Percentiles rank a stretch among this genome's conserved stretches.
Conservation (phyloP, 2,888 invertebrate genomes). For the Sycophila texana region DNA sequence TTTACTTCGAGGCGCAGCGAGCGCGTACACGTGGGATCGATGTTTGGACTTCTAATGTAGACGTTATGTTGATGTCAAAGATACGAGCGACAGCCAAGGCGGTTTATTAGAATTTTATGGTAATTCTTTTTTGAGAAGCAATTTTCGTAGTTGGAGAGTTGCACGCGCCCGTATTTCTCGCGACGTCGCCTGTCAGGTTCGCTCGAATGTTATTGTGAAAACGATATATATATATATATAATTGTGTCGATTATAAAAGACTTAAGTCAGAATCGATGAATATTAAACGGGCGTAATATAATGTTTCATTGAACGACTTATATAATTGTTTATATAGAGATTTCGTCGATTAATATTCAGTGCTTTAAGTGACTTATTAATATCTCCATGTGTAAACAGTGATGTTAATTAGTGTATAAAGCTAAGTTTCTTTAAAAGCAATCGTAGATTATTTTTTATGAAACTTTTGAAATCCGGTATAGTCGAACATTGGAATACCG, state of each 20-base stretch:
- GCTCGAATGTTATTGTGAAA: background rate
- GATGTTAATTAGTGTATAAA: too few relatives aligned
- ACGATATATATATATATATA: background rate
- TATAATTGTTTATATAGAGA: background rate
- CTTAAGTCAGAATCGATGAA: constrained; percentile 23
- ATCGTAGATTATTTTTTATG: too few relatives aligned
- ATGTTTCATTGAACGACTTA: background rate
- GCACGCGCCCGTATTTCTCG: background rate
- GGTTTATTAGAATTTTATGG: constrained; percentile 45
- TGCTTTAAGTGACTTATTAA: too few relatives aligned
- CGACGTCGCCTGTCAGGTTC: background rate
- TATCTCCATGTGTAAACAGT: too few relatives aligned
- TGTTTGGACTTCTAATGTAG: constrained; percentile 19
- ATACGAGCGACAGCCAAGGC: constrained; percentile 16
- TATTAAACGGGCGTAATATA: background rate
- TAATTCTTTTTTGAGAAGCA: background rate
- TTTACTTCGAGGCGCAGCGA: background rate
- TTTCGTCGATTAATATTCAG: too few relatives aligned
- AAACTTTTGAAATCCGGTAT: too few relatives aligned
- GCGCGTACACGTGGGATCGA: background rate
- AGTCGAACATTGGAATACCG: too few relatives aligned
- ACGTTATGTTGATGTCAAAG: constrained; percentile 28
- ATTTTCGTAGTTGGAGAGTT: background rate
- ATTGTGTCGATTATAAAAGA: constrained; percentile 12
- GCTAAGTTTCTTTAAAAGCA: too few relatives aligned